Base-by-base conservation (phyloP, 2,888 invertebrate species). In the Acanthoscelides obtectus region DNA sequence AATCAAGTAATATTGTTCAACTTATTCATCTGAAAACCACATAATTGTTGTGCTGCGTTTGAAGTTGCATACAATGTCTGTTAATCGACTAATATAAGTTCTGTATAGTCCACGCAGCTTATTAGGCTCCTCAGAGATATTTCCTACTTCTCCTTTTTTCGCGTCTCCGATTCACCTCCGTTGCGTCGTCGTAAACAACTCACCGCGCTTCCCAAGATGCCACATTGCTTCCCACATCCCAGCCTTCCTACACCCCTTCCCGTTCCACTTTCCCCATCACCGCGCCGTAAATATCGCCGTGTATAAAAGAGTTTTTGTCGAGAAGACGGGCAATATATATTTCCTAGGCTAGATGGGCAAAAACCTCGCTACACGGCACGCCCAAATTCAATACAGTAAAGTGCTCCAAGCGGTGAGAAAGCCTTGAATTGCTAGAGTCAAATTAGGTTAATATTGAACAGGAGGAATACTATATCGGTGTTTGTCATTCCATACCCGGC, bases 321-420 rank as follows among this genome's bases (percentile, higher is more conserved):
- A 45, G 45, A 12, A 45, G 45, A 45, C 45, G 45, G 45, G 45
- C 45, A 12, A 45, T 45, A 45, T 45, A 45, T 45, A 45, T 45
- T 45, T 45, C 45, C 45, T 45, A 76, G 77, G 75, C 76, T 76
- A 78, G 79, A 77, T 76, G 77, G 77, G 78, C 83, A 84, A 84
- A 84, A 84, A 84, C 80, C 78, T 20, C 6, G 66, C 79, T 76
- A 79, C 78, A 79, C 77, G 78, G 79, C 79, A 77, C 80, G 80
- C 81, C 83, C 81, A 83, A 84, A 85, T 85, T 84, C 86, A 86
- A 86, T 86, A 86, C 84, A 84, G 78, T 85, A 85, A 84, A 86
- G 85, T 86, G 86, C 83, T 83, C 81, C 81, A 66, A 77, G 75
- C 75, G 75, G 77, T 75, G 79, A 76, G 77, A 77, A 77, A 45